A percentile compares a stretch with the other conserved stretches of the same genome.
These are phyloP conservation scores for Pluvianellus socialis DNA, from an alignment of 2,113 vertebrate species.

Conservation along the genomic window DNA sequence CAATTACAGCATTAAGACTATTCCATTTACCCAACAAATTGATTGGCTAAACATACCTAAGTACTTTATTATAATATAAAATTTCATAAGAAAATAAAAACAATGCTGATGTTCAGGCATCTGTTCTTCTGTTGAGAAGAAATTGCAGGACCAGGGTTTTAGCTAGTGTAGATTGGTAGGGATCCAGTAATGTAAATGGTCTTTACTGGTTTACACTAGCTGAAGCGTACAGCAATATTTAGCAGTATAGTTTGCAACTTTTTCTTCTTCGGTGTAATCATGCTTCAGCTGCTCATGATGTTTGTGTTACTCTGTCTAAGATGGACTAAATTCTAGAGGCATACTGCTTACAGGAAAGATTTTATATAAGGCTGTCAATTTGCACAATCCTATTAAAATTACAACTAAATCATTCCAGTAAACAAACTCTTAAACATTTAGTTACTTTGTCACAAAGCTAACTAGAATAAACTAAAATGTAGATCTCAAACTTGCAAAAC, in stretches of 20 bases:
- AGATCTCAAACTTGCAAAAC: constrained; percentile 34
- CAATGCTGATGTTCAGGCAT: not conserved
- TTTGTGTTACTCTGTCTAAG: constrained; percentile 13
- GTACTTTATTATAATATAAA: constrained; percentile 40
- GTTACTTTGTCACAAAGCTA: constrained; percentile 8
- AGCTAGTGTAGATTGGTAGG: not conserved
- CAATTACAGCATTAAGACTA: constrained; percentile 40
- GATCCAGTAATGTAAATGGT: not conserved
- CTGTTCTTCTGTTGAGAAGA: not conserved
- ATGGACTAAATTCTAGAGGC: not conserved
- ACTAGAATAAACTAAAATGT: constrained; percentile 56
- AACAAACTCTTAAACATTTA: constrained; percentile 56
- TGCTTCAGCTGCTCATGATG: not conserved
- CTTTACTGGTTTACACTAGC: not conserved
- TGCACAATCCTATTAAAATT: constrained; percentile 55
- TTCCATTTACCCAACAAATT: constrained; percentile 55
- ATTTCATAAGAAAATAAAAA: constrained; percentile 34
- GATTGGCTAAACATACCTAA: constrained; percentile 40
- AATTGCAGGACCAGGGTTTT: not conserved
- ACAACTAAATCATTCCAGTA: constrained; percentile 29
- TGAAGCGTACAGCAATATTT: not conserved
- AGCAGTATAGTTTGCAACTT: not conserved
- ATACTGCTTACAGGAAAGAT: constrained; percentile 7
- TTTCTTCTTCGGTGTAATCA: constrained; percentile 25
- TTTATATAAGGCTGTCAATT: constrained; percentile 57